Conservation (phyloP, 1,140 invertebrate genomes). For the Drosophila seguyi region DNA sequence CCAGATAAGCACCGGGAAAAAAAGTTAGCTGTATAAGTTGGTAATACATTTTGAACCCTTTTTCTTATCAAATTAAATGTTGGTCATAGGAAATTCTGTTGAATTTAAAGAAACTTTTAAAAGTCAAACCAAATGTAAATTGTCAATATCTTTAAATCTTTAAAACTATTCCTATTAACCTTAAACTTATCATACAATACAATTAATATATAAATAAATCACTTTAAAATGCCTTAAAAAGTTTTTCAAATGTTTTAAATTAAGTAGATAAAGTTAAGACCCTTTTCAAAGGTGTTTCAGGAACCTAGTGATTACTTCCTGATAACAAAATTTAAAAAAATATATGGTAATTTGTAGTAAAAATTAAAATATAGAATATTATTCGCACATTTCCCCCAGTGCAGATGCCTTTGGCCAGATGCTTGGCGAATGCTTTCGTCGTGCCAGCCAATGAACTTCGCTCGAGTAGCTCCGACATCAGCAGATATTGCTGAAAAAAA, state of each 20-base stretch:
- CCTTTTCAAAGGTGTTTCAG: not conserved
- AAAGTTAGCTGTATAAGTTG: not conserved
- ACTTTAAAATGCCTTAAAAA: not conserved
- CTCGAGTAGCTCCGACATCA: conserved; percentile 17
- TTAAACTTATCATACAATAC: not conserved
- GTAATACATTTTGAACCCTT: not conserved
- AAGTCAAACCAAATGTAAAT: not conserved
- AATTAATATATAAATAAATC: not conserved
- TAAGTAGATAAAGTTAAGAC: no score
- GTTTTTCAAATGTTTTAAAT: no score
- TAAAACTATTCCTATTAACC: no score
- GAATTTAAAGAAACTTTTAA: not conserved
- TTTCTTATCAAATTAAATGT: not conserved
- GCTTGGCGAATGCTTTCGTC: conserved; percentile 54
- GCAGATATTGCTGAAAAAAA: conserved; percentile 40
- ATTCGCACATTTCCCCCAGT: not conserved
- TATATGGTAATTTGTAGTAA: not conserved
- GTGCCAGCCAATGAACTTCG: conserved; percentile 75
- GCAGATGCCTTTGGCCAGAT: conserved; percentile 31
- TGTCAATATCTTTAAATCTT: no score
- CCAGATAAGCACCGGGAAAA: conserved; percentile 2
- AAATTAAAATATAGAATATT: not conserved
- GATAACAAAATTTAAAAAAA: not conserved
- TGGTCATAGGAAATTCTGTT: not conserved
- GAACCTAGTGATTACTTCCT: not conserved